These are phyloP conservation scores for Hephaestus fuliginosus DNA, from an alignment of 2,797 vertebrate genomes.

Conservation along the genomic window DNA sequence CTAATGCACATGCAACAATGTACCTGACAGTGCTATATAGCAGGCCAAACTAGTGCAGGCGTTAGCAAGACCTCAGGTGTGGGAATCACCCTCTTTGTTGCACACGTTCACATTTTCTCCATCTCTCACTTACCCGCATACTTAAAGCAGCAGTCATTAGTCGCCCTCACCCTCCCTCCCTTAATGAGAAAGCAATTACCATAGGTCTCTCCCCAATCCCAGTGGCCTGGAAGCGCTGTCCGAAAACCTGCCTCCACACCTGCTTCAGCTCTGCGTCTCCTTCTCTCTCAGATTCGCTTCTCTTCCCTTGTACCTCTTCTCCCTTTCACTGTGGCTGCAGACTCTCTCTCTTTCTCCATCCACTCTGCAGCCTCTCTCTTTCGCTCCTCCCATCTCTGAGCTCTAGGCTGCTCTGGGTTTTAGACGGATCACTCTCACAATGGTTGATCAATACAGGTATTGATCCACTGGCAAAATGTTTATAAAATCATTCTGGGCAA, in stretches of 20 bases:
- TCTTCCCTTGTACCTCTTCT: constrained; percentile 86
- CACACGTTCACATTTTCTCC: constrained; percentile 68
- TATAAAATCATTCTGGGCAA: constrained; percentile 97
- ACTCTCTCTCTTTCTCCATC: constrained; percentile 87
- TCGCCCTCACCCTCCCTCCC: constrained; percentile 74
- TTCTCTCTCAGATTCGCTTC: constrained; percentile 79
- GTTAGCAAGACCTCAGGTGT: constrained; percentile 69
- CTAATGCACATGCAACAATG: constrained; percentile 63
- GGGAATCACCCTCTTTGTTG: constrained; percentile 62
- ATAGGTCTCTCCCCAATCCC: constrained; percentile 77
- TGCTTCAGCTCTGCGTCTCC: constrained; percentile 83
- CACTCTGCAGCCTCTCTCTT: constrained; percentile 85
- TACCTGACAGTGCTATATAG: constrained; percentile 61
- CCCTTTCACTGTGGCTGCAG: constrained; percentile 85
- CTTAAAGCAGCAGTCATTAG: constrained; percentile 84
- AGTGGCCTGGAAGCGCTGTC: constrained; percentile 76
- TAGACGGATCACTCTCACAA: constrained; percentile 98
- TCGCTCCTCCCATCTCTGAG: constrained; percentile 90
- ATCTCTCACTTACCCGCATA: constrained; percentile 81
- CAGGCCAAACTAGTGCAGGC: constrained; percentile 79
- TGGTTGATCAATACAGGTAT: constrained; percentile 99
- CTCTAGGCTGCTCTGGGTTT: constrained; percentile 90
- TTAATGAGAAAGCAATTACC: constrained; percentile 89
- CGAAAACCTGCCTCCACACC: constrained; percentile 83
- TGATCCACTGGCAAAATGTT: constrained; percentile 99